Conservation (phyloP, 1,140 invertebrate genomes). For the Chlorops oryzae region DNA sequence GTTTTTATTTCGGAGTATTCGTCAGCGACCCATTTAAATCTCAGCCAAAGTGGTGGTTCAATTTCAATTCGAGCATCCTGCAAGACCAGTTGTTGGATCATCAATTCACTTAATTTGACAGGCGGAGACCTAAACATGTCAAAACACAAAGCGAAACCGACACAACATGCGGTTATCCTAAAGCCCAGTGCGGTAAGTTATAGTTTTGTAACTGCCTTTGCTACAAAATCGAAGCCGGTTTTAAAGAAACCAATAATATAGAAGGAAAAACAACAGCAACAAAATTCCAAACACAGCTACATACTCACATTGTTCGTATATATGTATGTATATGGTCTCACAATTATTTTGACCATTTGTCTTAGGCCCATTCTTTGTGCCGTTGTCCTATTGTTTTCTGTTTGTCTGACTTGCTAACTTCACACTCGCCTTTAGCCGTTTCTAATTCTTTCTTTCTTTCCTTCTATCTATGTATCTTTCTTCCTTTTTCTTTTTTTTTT, state of each 20-base stretch:
- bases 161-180: conserved; percentile 8
- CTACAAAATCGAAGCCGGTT: no score
- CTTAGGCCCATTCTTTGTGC: no score
- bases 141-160: conserved; percentile 42
- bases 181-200: no score
- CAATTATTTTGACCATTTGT: conserved; percentile 3
- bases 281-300: conserved; percentile 18
- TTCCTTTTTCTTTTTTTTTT: neutral
- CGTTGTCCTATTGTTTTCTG: no score
- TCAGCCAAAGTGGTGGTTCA: neutral
- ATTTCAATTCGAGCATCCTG: neutral
- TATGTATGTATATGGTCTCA: no score
- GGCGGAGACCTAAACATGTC: conserved; percentile 49
- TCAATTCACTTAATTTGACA: conserved; percentile 50
- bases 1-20: no score
- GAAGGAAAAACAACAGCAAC: conserved; percentile 21
- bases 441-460: neutral
- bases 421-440: neutral
- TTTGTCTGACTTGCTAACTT: no score
- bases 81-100: conserved; percentile 42
- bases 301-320: conserved; percentile 1
- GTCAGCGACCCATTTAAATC: neutral
- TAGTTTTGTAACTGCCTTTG: no score
- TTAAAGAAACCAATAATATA: no score
- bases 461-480: neutral